Conservation (phyloP, 2,888 invertebrate species). For the Torymus aiolomorphi region DNA sequence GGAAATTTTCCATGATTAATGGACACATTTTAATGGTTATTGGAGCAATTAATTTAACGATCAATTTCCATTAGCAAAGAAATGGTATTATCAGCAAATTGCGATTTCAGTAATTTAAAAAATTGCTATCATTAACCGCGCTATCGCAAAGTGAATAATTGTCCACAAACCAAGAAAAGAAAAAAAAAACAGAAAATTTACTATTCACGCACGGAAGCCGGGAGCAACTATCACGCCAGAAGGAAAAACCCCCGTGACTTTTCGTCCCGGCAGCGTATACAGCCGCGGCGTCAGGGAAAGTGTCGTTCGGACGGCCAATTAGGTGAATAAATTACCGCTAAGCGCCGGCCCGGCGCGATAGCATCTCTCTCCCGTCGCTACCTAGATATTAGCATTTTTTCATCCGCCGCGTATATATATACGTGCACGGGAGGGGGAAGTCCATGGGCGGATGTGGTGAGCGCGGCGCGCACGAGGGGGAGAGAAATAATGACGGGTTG, state of each 20-base stretch:
- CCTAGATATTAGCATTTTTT: slow-evolving; percentile 37
- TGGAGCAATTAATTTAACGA: no score
- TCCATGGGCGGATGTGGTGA: no score
- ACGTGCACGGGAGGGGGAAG: background rate
- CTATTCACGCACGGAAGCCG: no score
- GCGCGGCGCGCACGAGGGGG: slow-evolving; percentile 52
- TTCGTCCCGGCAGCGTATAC: no score
- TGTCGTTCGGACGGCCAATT: slow-evolving; percentile 43
- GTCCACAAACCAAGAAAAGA: background rate
- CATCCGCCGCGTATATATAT: slow-evolving; percentile 24
- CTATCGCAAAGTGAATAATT: background rate
- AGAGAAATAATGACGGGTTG: slow-evolving; percentile 68
- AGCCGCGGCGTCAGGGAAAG: background rate
- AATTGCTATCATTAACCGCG: no score
- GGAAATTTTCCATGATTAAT: no score
- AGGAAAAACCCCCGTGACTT: no score
- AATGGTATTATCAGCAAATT: no score
- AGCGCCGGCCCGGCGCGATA: slow-evolving; percentile 33
- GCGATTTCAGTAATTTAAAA: no score
- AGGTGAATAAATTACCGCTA: slow-evolving; percentile 51
- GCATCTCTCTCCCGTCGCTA: slow-evolving; percentile 25
- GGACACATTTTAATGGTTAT: no score
- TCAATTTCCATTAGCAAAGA: no score
- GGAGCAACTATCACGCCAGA: no score
- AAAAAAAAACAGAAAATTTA: slow-evolving; percentile 13